phyloP scores from a whole-genome alignment of 2,888 invertebrate genomes.

The Cantharis lateralis region DNA sequence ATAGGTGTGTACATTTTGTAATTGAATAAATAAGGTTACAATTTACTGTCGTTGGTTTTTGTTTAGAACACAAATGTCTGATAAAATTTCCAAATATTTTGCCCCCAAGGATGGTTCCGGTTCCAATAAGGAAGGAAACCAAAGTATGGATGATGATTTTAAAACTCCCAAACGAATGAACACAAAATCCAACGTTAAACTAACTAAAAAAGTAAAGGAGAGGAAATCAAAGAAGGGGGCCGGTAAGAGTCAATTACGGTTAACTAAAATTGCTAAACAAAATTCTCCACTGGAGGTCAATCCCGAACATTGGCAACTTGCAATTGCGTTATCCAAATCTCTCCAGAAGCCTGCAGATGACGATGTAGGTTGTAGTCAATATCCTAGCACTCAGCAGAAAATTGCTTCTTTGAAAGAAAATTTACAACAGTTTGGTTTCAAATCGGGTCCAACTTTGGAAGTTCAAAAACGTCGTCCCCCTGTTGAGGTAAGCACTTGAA shows the following conservation, averaged over 20 bases:
- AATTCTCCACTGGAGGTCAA: constrained; percentile 51
- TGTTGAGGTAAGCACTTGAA: constrained; percentile 26
- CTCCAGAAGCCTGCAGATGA: constrained; percentile 43
- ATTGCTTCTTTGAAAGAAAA: constrained; percentile 56
- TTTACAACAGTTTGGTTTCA: constrained; percentile 67
- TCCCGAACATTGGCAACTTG: constrained; percentile 69
- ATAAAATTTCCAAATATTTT: constrained; percentile 40
- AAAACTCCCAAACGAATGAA: constrained; percentile 40
- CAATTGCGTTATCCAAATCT: constrained; percentile 69
- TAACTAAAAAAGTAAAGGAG: constrained; percentile 31
- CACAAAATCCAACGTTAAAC: constrained; percentile 32
- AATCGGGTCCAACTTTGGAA: constrained; percentile 37
- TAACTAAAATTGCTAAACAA: constrained; percentile 41
- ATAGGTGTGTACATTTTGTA: background rate
- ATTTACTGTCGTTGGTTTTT: constrained; percentile 15
- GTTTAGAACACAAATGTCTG: constrained; percentile 30
- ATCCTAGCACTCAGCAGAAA: constrained; percentile 38
- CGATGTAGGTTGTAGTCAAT: constrained; percentile 19
- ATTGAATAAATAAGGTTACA: constrained; percentile 2
- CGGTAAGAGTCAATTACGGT: constrained; percentile 26
- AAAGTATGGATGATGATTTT: constrained; percentile 45
- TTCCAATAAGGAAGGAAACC: constrained; percentile 14
- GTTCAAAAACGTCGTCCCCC: constrained; percentile 7
- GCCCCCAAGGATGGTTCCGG: background rate
- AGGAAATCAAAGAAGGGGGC: constrained; percentile 46